These are phyloP conservation scores for Cydia strobilella DNA, from an alignment of 1,140 invertebrate species.

Conservation along the genomic window DNA sequence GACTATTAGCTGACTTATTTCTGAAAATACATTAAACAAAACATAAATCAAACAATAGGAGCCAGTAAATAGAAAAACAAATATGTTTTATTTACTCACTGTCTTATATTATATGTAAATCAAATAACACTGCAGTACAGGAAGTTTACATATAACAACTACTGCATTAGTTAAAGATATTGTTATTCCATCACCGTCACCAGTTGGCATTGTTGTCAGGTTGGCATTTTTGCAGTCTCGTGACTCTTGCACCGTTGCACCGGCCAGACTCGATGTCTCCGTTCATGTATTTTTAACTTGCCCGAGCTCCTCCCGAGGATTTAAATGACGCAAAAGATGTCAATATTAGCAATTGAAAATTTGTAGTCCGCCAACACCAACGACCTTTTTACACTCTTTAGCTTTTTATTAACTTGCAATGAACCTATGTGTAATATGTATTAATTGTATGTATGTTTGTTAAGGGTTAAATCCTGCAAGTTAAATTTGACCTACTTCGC, in stretches of 20 bases:
- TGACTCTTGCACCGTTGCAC: not conserved
- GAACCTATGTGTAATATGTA: no score
- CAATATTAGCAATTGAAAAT: no score
- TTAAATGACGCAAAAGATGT: no score
- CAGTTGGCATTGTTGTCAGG: conserved; percentile 1
- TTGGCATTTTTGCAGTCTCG: conserved; percentile 17
- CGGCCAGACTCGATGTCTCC: conserved; percentile 10
- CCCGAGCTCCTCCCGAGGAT: not conserved
- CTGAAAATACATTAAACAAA: not conserved
- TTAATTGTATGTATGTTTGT: no score
- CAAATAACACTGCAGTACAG: not conserved
- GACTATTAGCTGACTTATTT: no score
- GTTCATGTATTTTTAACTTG: conserved; percentile 21
- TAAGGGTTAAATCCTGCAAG: no score
- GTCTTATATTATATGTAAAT: not conserved
- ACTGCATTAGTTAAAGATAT: conserved; percentile 3
- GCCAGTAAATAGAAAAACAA: not conserved
- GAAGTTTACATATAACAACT: not conserved
- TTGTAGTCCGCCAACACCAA: no score
- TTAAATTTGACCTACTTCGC: no score
- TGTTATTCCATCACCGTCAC: not conserved
- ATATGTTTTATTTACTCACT: not conserved
- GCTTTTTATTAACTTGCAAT: no score
- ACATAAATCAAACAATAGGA: not conserved
- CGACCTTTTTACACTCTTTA: not conserved